phyloP scores from a whole-genome alignment of 2,113 vertebrate species.

The Notechis scutatus region DNA sequence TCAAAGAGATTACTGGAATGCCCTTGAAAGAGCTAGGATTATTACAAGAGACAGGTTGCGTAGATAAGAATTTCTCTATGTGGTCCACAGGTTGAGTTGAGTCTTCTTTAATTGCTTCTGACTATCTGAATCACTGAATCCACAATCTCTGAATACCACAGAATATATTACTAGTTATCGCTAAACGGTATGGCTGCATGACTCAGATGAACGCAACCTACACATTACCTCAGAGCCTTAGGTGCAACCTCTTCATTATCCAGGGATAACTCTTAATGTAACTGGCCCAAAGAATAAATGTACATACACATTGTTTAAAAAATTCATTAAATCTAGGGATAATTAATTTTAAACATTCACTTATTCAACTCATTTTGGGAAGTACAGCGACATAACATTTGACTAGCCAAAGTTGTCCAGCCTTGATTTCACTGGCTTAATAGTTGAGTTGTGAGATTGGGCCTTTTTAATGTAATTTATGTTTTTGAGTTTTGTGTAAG shows the following conservation, averaged over 20 bases:
- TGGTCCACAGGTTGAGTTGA: not conserved
- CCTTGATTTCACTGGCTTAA: not conserved
- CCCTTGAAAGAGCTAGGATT: not conserved
- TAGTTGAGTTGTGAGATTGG: slow-evolving; percentile 1
- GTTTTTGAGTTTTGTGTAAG: not conserved
- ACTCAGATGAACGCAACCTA: not conserved
- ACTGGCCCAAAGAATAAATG: not conserved
- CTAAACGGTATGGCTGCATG: not conserved
- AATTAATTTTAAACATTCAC: not conserved
- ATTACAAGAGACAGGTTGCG: not conserved
- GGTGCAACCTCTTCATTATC: not conserved
- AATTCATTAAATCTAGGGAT: not conserved
- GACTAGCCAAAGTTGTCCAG: not conserved
- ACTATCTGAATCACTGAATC: not conserved
- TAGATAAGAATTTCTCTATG: not conserved
- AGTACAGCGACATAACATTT: not conserved
- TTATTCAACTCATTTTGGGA: not conserved
- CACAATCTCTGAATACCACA: not conserved
- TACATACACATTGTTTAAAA: not conserved
- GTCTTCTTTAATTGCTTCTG: not conserved
- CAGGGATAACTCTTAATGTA: not conserved
- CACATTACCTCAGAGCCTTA: not conserved
- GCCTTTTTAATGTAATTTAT: not conserved
- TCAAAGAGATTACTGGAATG: not conserved
- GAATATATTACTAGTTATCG: not conserved